Evolutionary conservation across 2,797 vertebrate genomes (phyloP).

Genomic region (Hybognathus amarus): DNA sequence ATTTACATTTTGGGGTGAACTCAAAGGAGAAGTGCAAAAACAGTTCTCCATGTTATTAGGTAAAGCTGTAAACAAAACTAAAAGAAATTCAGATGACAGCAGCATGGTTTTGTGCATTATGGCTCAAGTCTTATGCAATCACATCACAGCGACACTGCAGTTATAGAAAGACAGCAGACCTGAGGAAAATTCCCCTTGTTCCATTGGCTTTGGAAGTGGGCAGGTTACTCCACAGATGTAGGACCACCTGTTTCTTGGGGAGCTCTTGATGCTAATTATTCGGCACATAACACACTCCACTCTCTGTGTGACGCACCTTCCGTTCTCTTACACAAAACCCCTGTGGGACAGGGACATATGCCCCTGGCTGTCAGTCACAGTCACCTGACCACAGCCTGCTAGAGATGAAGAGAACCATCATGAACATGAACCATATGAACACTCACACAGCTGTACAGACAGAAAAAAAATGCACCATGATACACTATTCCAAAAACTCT

Average conservation of each 20-base stretch:
- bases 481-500: too few species aligned
- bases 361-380: conserved; percentile 67
- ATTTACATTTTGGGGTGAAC: conserved; percentile 24
- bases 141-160: background rate
- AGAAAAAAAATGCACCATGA: background rate
- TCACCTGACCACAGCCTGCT: conserved; percentile 59
- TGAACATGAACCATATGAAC: conserved; percentile 8
- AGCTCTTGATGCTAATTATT: conserved; percentile 69
- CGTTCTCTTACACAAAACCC: conserved; percentile 66
- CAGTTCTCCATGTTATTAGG: conserved; percentile 13
- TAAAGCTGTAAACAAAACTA: background rate
- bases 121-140: background rate
- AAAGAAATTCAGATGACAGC: background rate
- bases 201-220: conserved; percentile 68
- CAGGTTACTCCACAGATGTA: conserved; percentile 63
- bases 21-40: conserved; percentile 54
- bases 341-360: conserved; percentile 69
- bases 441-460: background rate
- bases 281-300: conserved; percentile 55
- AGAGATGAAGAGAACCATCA: conserved; percentile 43
- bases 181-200: conserved; percentile 44
- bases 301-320: conserved; percentile 59
- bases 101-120: background rate
- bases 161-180: conserved; percentile 15
- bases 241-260: conserved; percentile 63